Base-by-base conservation (phyloP, 2,888 invertebrate genomes). In the Cephus nigrinus region DNA sequence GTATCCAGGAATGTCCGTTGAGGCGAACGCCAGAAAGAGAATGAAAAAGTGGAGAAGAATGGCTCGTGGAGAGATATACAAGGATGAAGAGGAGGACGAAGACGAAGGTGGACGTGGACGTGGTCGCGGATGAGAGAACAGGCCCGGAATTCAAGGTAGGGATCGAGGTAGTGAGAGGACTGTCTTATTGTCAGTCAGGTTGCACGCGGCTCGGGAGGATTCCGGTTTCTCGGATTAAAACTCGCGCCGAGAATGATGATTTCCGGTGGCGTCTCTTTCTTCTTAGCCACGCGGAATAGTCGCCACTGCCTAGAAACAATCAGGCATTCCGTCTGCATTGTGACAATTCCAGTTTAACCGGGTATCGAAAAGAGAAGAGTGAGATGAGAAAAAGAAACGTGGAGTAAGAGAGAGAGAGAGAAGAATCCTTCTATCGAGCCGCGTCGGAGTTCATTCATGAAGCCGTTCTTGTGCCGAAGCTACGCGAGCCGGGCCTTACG, bases 241-340 rank as follows among this genome's bases (percentile, higher is more conserved):
- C 81, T 84, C 78, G 81, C 80, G 81, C 79, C 76, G 82, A 83
- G 87, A 88, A 87, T 88, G 86, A 88, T 87, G 86, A 89, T 89
- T 89, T 89, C 89, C 89, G 88, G 88, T 89, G 89, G 88, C 88
- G 89, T 88, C 86, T 86, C 83, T 84, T 86, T 88, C 84, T 88
- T 86, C 81, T 77, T 55, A 11, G 36, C 79, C 76, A 30, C 68
- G 69, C 68, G 69, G 69, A 78, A 68, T 81, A 76, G 31, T 79
- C 75, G 69, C 69, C 75, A 35, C 71, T 82, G 83, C 79, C 83
- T 85, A 85, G 85, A 88, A 82, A 84, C 80, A 84, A 87, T 85
- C 84, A 83, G 78, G 84, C 88, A 88, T 89, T 87, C 89, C 80
- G 82, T 78, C 82, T 75, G 85, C 89, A 88, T 85, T 86, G 86